phyloP scores from a whole-genome alignment of 1,140 invertebrate genomes.

The Goniozus legneri region DNA sequence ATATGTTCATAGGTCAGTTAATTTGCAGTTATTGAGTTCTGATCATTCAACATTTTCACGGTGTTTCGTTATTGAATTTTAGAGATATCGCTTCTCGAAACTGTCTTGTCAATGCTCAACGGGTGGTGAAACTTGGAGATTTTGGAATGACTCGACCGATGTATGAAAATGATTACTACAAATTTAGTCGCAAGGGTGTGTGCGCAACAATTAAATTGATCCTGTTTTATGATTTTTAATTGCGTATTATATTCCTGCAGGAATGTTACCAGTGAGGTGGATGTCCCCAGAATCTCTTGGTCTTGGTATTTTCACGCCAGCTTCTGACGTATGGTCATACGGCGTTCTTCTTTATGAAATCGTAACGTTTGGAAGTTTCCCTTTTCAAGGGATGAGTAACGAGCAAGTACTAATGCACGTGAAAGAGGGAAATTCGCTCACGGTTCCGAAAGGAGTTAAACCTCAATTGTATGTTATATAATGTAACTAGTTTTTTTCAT shows the following conservation, averaged over 20 bases:
- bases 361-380: slow-evolving; percentile 83
- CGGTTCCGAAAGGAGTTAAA: slow-evolving; percentile 71
- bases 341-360: slow-evolving; percentile 83
- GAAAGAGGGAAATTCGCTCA: slow-evolving; percentile 68
- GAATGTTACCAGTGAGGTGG: slow-evolving; percentile 88
- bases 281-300: slow-evolving; percentile 84
- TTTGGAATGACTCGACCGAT: slow-evolving; percentile 90
- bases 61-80: slow-evolving; percentile 15
- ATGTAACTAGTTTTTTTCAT: too few species aligned
- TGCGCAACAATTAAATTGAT: neutral
- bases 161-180: slow-evolving; percentile 85
- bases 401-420: slow-evolving; percentile 79
- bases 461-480: slow-evolving; percentile 68
- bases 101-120: slow-evolving; percentile 79
- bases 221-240: neutral
- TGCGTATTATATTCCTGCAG: slow-evolving; percentile 33
- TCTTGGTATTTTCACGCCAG: slow-evolving; percentile 78
- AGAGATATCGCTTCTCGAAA: slow-evolving; percentile 85
- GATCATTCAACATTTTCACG: neutral
- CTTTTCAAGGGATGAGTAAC: slow-evolving; percentile 82
- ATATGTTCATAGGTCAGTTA: slow-evolving; percentile 71
- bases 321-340: slow-evolving; percentile 84
- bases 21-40: too few species aligned
- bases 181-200: slow-evolving; percentile 76
- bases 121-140: slow-evolving; percentile 84